Evolutionary conservation across 2,797 vertebrate species (phyloP).

Genomic region (Hafferia zeledoni): DNA sequence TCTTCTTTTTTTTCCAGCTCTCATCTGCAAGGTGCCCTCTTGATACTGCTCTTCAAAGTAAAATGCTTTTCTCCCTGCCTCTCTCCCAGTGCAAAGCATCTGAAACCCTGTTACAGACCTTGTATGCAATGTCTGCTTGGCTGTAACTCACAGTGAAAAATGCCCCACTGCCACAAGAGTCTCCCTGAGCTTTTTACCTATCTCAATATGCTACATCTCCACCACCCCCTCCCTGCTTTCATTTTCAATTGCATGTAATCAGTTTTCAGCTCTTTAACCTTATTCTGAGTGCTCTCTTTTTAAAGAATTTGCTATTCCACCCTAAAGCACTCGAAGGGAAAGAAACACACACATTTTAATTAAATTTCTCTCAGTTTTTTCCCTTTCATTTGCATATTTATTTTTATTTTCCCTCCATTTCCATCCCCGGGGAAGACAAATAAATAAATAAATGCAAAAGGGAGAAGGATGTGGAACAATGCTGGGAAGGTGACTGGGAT

Average conservation of each 20-base stretch:
- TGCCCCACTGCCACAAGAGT: constrained; percentile 17
- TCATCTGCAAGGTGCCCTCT: constrained; percentile 34
- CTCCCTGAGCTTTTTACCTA: constrained; percentile 38
- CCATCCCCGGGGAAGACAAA: constrained; percentile 30
- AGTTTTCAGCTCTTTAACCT: constrained; percentile 72
- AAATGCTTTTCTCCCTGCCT: constrained; percentile 4
- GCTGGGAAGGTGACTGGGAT: constrained; percentile 56
- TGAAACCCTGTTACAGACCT: constrained; percentile 3
- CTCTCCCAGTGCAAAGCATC: not conserved
- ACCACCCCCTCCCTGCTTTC: constrained; percentile 42
- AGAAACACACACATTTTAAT: constrained; percentile 75
- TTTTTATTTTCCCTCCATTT: constrained; percentile 47
- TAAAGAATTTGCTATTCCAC: constrained; percentile 70
- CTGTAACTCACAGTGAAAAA: constrained; percentile 63
- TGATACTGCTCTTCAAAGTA: constrained; percentile 48
- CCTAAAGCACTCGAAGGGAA: constrained; percentile 68
- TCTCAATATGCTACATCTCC: constrained; percentile 10
- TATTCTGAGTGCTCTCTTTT: constrained; percentile 69
- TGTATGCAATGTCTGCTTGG: not conserved
- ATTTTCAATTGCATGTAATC: constrained; percentile 68
- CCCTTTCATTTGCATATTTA: constrained; percentile 68
- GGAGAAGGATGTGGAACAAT: constrained; percentile 30
- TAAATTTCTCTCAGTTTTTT: constrained; percentile 62
- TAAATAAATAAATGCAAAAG: constrained; percentile 62
- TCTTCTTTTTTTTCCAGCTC: not conserved